These are phyloP conservation scores for Diphyllodes magnificus DNA, from an alignment of 2,113 vertebrate species.

Conservation along the genomic window DNA sequence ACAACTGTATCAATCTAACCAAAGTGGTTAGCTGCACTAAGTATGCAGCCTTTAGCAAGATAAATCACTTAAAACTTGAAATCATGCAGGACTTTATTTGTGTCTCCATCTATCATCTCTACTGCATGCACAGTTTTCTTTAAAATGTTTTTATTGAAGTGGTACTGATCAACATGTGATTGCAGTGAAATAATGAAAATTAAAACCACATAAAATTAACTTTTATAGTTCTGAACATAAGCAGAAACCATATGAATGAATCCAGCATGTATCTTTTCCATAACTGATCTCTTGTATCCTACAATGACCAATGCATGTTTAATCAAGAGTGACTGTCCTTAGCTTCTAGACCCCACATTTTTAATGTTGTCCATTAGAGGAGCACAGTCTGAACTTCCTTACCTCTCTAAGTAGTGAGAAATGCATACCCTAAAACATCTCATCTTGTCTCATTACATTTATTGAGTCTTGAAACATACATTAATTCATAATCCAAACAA, in stretches of 20 bases:
- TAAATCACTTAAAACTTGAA: slow-evolving; percentile 61
- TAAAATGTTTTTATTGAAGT: background rate
- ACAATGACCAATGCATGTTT: background rate
- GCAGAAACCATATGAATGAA: background rate
- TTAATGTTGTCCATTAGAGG: background rate
- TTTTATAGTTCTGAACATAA: background rate
- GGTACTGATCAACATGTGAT: background rate
- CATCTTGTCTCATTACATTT: background rate
- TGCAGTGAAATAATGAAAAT: background rate
- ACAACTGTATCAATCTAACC: slow-evolving; percentile 72
- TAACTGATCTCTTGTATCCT: background rate
- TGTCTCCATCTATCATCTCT: slow-evolving; percentile 18
- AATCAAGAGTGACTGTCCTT: background rate
- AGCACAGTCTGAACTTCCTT: background rate
- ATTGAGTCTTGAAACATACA: background rate
- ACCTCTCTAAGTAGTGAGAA: background rate
- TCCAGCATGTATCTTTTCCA: background rate
- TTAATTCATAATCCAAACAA: background rate
- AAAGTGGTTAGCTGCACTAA: slow-evolving; percentile 65
- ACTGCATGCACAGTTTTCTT: background rate
- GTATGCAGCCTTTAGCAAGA: slow-evolving; percentile 57
- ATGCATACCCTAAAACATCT: background rate
- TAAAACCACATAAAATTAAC: background rate
- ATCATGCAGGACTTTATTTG: slow-evolving; percentile 54
- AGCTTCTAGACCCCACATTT: background rate